Evolutionary conservation across 2,888 invertebrate genomes (phyloP), one percentile per base, ranked within the genome.

Genomic region (Drosophila multiciliata): DNA sequence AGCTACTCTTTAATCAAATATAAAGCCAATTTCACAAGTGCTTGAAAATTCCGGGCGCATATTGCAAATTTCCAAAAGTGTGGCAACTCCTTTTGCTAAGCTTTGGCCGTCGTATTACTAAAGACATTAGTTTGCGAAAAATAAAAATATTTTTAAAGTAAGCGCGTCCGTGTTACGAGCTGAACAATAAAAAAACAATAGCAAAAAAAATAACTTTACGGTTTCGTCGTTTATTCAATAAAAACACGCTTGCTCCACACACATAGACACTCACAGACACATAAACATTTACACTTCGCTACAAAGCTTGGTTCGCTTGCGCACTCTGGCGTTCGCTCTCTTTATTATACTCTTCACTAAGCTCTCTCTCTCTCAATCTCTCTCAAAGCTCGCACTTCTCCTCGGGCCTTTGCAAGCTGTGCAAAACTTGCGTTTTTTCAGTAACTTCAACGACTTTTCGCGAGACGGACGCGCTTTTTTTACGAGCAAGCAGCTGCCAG

Each of bases 361-460:
- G 45, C 49, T 49, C 63, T 57, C 40, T 23, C 23, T 23, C 23
- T 26, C 1, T 40, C n/a, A 11, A 17, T 38, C 49, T 49, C 73
- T 64, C 50, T 38, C 63, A 84, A 81, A 84, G 73, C 80, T 84
- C 66, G 66, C 66, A 50, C 65, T 69, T 72, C 35, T 66, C 65
- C 38, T 12, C 61, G 8, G 65, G 71, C 68, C 65, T 66, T 66
- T 48, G 69, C 55, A 33, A 62, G 67, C 73, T 68, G 45, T 36
- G 70, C 78, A 63, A 66, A 70, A 66, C 73, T 75, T 77, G 65
- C 29, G 58, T 60, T 75, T 66, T 45, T 88, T 91, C 83, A 91
- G 91, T 91, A 84, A 90, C 90, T 91, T 81, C 77, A 88, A 88
- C 91, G 91, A 91, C 82, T 87, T 91, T 88, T 87, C 81, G 85